Base-by-base conservation (phyloP, 2,888 invertebrate genomes). In the Notodonta dromedarius region DNA sequence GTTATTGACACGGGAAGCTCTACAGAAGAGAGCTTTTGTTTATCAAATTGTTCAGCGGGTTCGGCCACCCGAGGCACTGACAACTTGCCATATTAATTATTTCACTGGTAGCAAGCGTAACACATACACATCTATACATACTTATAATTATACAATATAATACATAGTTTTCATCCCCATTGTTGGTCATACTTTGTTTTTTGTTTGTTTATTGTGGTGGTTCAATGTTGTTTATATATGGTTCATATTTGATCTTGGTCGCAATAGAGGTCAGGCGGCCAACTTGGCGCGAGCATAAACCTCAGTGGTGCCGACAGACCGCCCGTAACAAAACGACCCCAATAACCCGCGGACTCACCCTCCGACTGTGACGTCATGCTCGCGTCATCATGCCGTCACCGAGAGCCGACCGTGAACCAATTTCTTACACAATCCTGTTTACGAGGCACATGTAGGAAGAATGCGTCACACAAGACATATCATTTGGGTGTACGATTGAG, bases 371-470 rank as follows among this genome's bases (percentile, higher is more conserved):
- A 73, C 67, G 69, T 65, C 63, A 73, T 13, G 24, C 6, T 53
- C 58, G 57, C 72, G 66, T 70, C 76, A 70, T 58, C 57, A 9
- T 68, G 63, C 72, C 62, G 56, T 66, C 66, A 65, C 40, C 39
- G 11, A 12, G 8, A 32, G 7, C 39, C 56, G 48, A 53, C 55
- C 54, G 55, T 60, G 59, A 61, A 56, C 56, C 50, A 58, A 44
- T 56, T 53, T 13, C 51, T 39, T 32, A n/a, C 57, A 39, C 48
- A 51, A 44, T 44, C 59, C n/a, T 32, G 59, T 67, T 72, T 63
- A 65, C 60, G 54, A 39, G 67, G 64, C 51, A 13, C 58, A 59
- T 59, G 16, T 40, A 56, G 44, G 56, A 56, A 42, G 42, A 44
- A 39, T 39, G 54, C 54, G 54, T 54, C 54, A 57, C 48, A 48